These are phyloP conservation scores for Elymnias hypermnestra DNA, from an alignment of 1,140 invertebrate species.

Conservation along the genomic window DNA sequence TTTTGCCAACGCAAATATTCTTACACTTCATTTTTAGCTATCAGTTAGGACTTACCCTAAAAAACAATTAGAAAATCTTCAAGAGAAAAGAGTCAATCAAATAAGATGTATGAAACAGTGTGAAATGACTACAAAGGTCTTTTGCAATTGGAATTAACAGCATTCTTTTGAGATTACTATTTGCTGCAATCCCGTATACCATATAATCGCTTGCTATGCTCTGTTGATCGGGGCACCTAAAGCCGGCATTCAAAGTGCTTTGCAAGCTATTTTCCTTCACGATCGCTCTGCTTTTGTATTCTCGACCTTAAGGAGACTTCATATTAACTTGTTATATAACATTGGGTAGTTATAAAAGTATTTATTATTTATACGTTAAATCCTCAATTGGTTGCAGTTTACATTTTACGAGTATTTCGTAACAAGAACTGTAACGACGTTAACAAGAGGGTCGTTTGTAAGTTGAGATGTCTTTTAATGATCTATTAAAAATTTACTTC, in stretches of 20 bases:
- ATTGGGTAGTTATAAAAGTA: neutral
- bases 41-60: too few species aligned
- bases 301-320: neutral
- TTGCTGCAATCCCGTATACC: neutral
- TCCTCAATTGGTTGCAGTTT: too few species aligned
- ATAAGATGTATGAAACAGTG: neutral
- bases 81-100: too few species aligned
- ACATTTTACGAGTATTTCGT: too few species aligned
- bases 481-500: too few species aligned
- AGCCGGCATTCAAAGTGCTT: neutral
- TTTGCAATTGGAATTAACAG: neutral
- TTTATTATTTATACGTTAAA: neutral
- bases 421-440: too few species aligned
- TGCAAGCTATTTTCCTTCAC: conserved; percentile 1
- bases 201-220: conserved; percentile 1
- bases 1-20: too few species aligned
- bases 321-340: neutral
- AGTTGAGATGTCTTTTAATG: too few species aligned
- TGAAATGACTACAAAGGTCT: neutral
- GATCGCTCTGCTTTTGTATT: conserved; percentile 3
- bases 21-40: too few species aligned
- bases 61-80: too few species aligned
- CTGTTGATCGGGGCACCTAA: conserved; percentile 1
- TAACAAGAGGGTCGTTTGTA: too few species aligned
- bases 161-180: neutral